Conservation (phyloP, 2,797 vertebrate species). For the Antennarius maculatus region DNA sequence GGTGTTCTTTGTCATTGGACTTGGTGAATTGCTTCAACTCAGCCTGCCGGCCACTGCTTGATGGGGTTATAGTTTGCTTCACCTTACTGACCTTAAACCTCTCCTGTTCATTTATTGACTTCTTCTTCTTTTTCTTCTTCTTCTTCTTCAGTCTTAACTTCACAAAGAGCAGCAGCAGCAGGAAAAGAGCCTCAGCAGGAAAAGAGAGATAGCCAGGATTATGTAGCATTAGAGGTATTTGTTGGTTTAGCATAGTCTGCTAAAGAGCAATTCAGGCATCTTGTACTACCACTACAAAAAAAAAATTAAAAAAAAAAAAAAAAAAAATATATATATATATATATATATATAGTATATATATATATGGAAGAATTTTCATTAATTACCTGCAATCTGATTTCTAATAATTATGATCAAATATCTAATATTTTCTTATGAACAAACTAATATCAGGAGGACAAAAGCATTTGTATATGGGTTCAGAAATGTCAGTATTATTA, state of each 20-base stretch:
- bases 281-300: constrained; percentile 17
- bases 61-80: constrained; percentile 52
- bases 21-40: constrained; percentile 11
- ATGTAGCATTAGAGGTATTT: constrained; percentile 72
- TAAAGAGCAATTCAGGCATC: constrained; percentile 37
- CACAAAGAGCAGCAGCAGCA: constrained; percentile 45
- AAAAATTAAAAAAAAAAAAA: too few relatives aligned
- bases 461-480: not conserved
- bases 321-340: too few relatives aligned
- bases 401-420: not conserved
- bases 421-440: not conserved
- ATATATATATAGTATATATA: too few relatives aligned
- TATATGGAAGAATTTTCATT: not conserved
- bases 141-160: constrained; percentile 33
- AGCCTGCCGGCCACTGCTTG: constrained; percentile 23
- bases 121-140: constrained; percentile 25
- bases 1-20: not conserved
- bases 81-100: constrained; percentile 54
- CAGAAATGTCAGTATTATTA: not conserved
- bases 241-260: constrained; percentile 70
- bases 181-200: constrained; percentile 45
- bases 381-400: constrained; percentile 6
- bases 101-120: constrained; percentile 19
- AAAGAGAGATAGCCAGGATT: constrained; percentile 65
- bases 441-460: not conserved